These are phyloP conservation scores for Rallus crepitans DNA, from an alignment of 2,797 vertebrate genomes.

Conservation along the genomic window DNA sequence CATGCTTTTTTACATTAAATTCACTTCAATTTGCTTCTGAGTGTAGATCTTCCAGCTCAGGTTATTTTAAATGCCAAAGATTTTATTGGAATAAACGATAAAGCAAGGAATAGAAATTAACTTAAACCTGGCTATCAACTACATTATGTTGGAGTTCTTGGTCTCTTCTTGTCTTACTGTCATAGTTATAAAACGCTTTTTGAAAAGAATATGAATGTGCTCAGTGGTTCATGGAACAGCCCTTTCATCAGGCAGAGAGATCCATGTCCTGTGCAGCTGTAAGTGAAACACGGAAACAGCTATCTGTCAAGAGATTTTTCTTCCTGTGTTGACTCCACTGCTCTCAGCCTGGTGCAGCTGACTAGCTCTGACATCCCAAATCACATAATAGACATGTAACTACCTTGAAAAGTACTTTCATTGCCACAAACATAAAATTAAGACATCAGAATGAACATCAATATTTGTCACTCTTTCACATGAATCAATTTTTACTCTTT, in stretches of 20 bases:
- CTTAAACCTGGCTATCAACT: neutral
- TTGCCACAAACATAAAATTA: neutral
- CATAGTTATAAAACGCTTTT: neutral
- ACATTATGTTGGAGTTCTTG: neutral
- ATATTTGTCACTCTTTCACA: neutral
- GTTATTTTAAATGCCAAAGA: neutral
- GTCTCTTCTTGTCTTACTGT: neutral
- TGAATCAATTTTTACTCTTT: neutral
- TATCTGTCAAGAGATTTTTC: neutral
- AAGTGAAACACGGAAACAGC: neutral
- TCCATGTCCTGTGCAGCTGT: neutral
- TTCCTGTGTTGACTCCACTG: neutral
- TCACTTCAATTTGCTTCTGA: neutral
- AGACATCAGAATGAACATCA: neutral
- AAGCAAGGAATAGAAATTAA: neutral
- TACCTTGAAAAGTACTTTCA: neutral
- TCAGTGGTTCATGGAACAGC: neutral
- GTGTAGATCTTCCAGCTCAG: neutral
- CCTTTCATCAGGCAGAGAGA: neutral
- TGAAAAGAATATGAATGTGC: neutral
- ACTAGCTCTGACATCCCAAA: neutral
- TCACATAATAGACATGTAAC: neutral
- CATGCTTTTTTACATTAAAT: neutral
- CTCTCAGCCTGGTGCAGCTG: neutral
- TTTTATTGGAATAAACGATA: neutral